A percentile compares a stretch with the other conserved stretches of the same genome.
Evolutionary conservation across 2,888 invertebrate species (phyloP).

Genomic region (Cancer borealis): DNA sequence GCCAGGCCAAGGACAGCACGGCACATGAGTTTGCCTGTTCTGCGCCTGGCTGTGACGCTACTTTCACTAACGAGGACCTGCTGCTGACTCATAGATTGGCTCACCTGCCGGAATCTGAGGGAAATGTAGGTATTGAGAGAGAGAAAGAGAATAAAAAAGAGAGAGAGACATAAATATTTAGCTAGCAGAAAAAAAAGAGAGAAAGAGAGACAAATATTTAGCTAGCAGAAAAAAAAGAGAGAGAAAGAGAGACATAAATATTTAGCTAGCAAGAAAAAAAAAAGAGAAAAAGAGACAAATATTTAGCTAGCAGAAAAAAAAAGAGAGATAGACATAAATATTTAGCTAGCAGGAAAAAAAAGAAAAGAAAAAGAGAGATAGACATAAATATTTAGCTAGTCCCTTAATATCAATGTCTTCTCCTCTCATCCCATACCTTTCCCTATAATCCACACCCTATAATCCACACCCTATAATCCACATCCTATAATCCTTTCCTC

Average conservation of each 20-base stretch:
- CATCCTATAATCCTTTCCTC: background rate
- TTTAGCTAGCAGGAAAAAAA: too few relatives aligned
- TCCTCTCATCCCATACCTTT: too few relatives aligned
- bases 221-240: too few relatives aligned
- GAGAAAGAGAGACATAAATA: too few relatives aligned
- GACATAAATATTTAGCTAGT: too few relatives aligned
- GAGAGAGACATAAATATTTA: too few relatives aligned
- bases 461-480: background rate
- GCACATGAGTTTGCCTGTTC: slow-evolving; percentile 63
- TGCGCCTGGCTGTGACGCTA: slow-evolving; percentile 62
- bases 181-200: background rate
- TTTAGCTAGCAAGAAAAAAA: too few relatives aligned
- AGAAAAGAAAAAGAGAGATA: too few relatives aligned
- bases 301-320: too few relatives aligned
- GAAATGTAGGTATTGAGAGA: background rate
- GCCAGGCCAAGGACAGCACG: background rate
- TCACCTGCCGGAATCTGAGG: slow-evolving; percentile 58
- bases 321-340: background rate
- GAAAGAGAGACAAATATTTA: background rate
- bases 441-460: background rate
- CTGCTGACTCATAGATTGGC: slow-evolving; percentile 72
- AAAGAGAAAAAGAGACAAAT: background rate
- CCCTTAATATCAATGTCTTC: too few relatives aligned
- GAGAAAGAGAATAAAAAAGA: background rate
- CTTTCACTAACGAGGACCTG: slow-evolving; percentile 70